Evolutionary conservation across 2,113 vertebrate genomes (phyloP), one percentile per base, ranked within the genome.

Genomic region (Toxostoma redivivum): DNA sequence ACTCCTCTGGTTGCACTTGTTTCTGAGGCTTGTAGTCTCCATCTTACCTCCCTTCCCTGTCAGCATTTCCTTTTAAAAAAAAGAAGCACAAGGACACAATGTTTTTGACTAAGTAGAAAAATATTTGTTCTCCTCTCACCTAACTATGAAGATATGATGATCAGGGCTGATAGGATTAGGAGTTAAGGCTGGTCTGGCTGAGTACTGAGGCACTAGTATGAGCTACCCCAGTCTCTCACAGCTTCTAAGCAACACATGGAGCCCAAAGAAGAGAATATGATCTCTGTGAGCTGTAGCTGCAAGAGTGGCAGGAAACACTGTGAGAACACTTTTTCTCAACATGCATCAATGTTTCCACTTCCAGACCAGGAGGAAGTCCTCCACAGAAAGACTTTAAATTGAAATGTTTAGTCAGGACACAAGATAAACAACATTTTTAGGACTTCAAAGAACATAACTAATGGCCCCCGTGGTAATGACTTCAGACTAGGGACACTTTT

Each of bases 241-340:
- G n/a, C 30, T 97, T 60, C 86, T 69, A 45, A 57, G 25, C 44
- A 61, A 22, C 15, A 27, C 21, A 17, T 4, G 30, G 81, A 87
- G 42, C 45, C 45, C 7, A 10, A 73, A 38, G 33, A 66, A 42
- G 16, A 72, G 37, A 95, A 62, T 5, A 21, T 0, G 0, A 76
- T 35, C 69, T 94, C 53, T 77, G 48, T 42, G 44, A 89, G 48
- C 35, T 60, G 33, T 17, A 89, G 44, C 48, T 73, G 70, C 2
- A 15, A 87, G 58, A 93, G 48, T 77, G 67, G 81, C 87, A 95
- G 91, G 91, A 97, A 96, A 90, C 67, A 88, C 35, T 4, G 4
- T 30, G 38, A 86, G 69, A 91, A 74, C 13, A 61, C 10, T 11
- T 83, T 89, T 91, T 95, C 51, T 51, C 53, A n/a, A 33, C 12